Evolutionary conservation across 2,113 vertebrate species (phyloP).

Genomic region (Sardina pilchardus): DNA sequence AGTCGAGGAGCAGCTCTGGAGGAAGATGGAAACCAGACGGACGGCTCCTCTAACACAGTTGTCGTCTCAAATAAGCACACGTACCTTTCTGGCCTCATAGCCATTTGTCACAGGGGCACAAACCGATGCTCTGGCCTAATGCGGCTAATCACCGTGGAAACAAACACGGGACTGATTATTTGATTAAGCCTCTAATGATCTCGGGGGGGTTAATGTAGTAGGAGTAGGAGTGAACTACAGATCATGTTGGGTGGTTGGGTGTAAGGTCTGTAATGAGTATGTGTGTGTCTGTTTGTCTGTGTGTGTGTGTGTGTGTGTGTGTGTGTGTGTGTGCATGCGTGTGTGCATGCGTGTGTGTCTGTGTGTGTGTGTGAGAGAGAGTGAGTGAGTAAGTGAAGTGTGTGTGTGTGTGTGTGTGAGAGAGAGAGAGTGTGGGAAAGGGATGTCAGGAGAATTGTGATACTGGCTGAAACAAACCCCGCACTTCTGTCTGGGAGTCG

Average conservation of each 20-base stretch:
- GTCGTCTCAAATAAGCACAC: slow-evolving; percentile 3
- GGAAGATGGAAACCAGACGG: not conserved
- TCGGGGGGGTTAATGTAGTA: slow-evolving; percentile 33
- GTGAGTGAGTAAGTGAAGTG: no score
- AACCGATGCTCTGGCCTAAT: not conserved
- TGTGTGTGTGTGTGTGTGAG: slow-evolving; percentile 7
- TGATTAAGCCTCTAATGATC: not conserved
- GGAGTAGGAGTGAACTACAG: slow-evolving; percentile 26
- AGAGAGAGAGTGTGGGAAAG: slow-evolving; percentile 21
- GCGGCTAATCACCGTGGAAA: not conserved
- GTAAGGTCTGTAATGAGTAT: no score
- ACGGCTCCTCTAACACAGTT: not conserved
- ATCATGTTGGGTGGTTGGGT: not conserved
- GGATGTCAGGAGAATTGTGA: not conserved
- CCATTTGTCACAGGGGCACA: not conserved
- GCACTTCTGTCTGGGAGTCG: not conserved
- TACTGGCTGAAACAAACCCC: not conserved
- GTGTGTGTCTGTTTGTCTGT: no score
- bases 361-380: no score
- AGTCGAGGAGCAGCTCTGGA: not conserved
- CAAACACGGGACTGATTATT: not conserved
- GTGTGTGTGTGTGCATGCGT: no score
- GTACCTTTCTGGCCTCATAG: not conserved
- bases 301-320: slow-evolving; percentile 8
- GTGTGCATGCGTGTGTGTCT: no score